Percentiles rank a stretch among this genome's conserved stretches.
Evolutionary conservation across 2,113 vertebrate species (phyloP).

Genomic region (Salvator merianae): DNA sequence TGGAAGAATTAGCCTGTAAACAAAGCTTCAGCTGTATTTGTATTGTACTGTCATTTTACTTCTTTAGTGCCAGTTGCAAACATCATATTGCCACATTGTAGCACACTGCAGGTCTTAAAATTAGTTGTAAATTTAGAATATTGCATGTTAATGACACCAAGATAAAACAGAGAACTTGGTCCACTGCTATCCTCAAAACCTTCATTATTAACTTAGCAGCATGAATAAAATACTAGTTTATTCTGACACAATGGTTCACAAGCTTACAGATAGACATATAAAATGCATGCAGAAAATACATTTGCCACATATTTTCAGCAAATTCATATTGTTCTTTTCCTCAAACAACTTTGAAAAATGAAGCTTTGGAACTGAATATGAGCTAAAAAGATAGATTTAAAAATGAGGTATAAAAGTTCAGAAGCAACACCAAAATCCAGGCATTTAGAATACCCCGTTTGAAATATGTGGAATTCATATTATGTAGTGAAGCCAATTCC

Average conservation of each 20-base stretch:
- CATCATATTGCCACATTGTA: neutral
- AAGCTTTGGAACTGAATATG: too few relatives aligned
- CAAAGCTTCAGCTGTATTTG: neutral
- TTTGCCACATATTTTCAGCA: neutral
- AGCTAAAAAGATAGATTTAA: neutral
- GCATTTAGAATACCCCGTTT: neutral
- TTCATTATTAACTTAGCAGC: neutral
- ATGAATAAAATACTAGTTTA: neutral
- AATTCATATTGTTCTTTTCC: neutral
- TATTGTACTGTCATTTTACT: neutral
- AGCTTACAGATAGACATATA: neutral
- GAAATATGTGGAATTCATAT: too few relatives aligned
- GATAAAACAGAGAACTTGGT: neutral
- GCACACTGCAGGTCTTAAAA: neutral
- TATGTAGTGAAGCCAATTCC: too few relatives aligned
- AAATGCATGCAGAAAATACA: neutral
- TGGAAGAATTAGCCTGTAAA: slow-evolving; percentile 84
- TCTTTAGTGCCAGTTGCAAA: neutral
- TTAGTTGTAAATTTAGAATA: neutral
- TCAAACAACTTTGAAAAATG: neutral
- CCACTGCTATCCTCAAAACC: neutral
- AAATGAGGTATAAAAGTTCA: neutral
- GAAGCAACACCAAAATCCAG: neutral
- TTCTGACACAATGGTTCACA: neutral
- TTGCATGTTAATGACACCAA: neutral